phyloP scores from a whole-genome alignment of 2,888 invertebrate species.

The Erebia ligea region DNA sequence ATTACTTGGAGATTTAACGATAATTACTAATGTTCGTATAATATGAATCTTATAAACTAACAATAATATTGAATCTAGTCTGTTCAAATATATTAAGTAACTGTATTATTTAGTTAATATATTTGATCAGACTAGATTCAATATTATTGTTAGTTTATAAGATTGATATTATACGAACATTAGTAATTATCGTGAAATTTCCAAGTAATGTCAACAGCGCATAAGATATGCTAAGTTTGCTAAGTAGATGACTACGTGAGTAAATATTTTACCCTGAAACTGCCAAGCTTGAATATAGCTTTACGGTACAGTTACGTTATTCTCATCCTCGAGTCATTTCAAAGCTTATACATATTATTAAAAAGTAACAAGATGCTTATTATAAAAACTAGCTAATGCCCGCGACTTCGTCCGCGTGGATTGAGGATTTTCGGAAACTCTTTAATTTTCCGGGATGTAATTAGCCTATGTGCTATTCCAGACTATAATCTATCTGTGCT shows the following conservation, averaged over 20 bases:
- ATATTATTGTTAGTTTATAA: too few relatives aligned
- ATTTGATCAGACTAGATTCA: too few relatives aligned
- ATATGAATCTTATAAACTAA: conserved; percentile 8
- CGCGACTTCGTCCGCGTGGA: too few relatives aligned
- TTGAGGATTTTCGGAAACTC: too few relatives aligned
- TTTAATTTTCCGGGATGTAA: too few relatives aligned
- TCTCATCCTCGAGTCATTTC: not conserved
- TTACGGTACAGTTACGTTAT: conserved; percentile 14
- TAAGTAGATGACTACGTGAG: conserved; percentile 34
- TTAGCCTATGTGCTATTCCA: too few relatives aligned
- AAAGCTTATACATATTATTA: not conserved
- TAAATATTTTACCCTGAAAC: conserved; percentile 32
- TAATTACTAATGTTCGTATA: conserved; percentile 19
- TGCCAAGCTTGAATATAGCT: conserved; percentile 26
- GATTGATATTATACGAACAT: conserved; percentile 1
- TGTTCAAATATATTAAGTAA: too few relatives aligned
- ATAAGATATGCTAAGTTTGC: conserved; percentile 25
- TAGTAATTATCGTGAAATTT: conserved; percentile 26
- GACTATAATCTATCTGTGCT: too few relatives aligned
- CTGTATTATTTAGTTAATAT: too few relatives aligned
- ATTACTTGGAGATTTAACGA: conserved; percentile 20
- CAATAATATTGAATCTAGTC: too few relatives aligned
- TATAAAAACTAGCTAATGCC: too few relatives aligned
- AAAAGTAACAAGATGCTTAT: not conserved
- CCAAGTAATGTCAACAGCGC: conserved; percentile 28